Conservation (phyloP, 2,113 vertebrate species). For the Chionomys nivalis region DNA sequence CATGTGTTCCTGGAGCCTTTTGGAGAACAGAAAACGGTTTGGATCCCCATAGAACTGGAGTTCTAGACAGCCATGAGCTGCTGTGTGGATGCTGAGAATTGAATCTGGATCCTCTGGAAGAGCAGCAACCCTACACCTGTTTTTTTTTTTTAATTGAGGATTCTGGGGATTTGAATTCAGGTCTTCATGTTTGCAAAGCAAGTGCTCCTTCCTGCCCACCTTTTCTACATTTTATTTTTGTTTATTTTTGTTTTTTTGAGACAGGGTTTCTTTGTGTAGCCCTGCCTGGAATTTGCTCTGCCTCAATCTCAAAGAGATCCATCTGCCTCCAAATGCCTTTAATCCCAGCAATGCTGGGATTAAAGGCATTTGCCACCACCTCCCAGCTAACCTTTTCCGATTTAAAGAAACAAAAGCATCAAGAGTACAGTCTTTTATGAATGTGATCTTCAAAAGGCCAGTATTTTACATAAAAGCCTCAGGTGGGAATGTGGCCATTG, state of each 20-base stretch:
- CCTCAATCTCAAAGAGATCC: background rate
- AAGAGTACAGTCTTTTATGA: background rate
- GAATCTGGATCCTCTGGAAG: background rate
- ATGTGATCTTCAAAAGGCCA: background rate
- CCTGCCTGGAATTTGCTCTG: background rate
- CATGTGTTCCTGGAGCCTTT: background rate
- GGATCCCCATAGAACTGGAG: background rate
- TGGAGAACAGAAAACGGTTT: background rate
- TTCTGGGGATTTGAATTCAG: background rate
- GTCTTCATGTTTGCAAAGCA: background rate
- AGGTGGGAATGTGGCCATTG: background rate
- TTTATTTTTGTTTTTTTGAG: background rate
- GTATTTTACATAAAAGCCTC: background rate
- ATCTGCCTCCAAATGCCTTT: background rate
- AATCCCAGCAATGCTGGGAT: background rate
- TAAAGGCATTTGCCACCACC: background rate
- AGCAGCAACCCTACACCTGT: background rate
- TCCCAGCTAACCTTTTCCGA: background rate
- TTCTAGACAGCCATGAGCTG: background rate
- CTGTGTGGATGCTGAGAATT: background rate
- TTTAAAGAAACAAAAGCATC: constrained; percentile 27
- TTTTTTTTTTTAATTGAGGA: no score
- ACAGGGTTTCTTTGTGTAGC: background rate
- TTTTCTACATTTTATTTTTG: background rate
- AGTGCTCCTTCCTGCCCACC: background rate